Evolutionary conservation across 2,113 vertebrate genomes (phyloP).

Genomic region (Oceanites oceanicus): DNA sequence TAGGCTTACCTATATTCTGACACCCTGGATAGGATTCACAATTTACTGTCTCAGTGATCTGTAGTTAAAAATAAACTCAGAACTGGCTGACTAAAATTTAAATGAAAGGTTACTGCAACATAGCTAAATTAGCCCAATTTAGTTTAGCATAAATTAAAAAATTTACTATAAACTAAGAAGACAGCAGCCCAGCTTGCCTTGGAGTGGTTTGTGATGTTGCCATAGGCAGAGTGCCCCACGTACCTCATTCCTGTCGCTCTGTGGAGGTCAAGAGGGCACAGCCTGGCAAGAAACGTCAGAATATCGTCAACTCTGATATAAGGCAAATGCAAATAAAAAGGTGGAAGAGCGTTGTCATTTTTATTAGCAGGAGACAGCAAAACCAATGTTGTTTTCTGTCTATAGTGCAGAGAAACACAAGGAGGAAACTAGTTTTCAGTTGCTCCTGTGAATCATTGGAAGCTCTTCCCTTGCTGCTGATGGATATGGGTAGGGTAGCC

Average conservation of each 20-base stretch:
- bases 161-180: not conserved
- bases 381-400: not conserved
- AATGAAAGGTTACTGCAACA: not conserved
- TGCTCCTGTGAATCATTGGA: not conserved
- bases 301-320: not conserved
- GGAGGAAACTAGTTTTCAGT: not conserved
- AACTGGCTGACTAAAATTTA: not conserved
- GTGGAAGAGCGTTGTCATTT: not conserved
- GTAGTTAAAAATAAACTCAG: not conserved
- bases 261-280: not conserved
- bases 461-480: not conserved
- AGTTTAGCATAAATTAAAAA: not conserved
- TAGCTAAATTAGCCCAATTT: not conserved
- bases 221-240: not conserved
- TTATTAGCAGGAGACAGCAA: not conserved
- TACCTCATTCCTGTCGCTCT: fast-evolving
- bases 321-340: not conserved
- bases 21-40: not conserved
- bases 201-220: not conserved
- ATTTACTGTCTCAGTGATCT: not conserved
- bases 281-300: not conserved
- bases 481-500: too few species aligned
- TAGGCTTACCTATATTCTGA: not conserved
- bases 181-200: not conserved
- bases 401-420: not conserved